These are phyloP conservation scores for Trididemnum miniatum DNA, from an alignment of 23 tunicate species.

Conservation along the genomic window DNA sequence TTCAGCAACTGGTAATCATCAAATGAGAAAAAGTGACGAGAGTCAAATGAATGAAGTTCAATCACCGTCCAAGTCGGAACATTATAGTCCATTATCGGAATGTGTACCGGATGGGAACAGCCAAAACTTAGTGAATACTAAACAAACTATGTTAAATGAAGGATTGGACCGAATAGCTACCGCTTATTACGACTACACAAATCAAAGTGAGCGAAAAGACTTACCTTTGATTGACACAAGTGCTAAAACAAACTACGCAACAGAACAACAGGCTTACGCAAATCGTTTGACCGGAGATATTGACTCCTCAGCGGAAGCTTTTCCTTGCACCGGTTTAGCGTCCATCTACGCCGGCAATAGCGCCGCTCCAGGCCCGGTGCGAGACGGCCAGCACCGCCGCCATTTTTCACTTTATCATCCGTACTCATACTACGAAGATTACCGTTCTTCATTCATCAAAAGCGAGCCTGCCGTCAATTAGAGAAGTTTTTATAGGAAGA, in stretches of 20 bases:
- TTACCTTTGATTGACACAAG: not conserved
- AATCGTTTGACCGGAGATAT: not conserved
- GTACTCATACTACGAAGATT: slow-evolving; percentile 16
- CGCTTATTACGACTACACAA: not conserved
- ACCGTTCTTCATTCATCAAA: slow-evolving; percentile 43
- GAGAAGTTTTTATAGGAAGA: too few species aligned
- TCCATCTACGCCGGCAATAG: slow-evolving; percentile 42
- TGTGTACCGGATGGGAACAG: not conserved
- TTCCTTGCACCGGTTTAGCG: slow-evolving; percentile 38
- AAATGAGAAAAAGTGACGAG: not conserved
- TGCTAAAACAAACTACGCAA: not conserved
- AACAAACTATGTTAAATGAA: not conserved
- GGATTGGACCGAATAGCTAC: not conserved
- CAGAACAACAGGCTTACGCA: not conserved
- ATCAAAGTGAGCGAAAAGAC: not conserved
- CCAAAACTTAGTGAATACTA: not conserved
- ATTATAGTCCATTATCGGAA: slow-evolving; percentile 33
- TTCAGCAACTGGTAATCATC: slow-evolving; percentile 6
- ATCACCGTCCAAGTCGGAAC: slow-evolving; percentile 36
- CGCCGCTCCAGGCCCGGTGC: not conserved
- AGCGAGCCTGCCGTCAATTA: slow-evolving; percentile 50
- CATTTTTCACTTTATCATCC: slow-evolving; percentile 68
- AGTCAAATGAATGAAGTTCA: not conserved
- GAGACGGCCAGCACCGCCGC: slow-evolving; percentile 28
- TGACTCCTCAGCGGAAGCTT: not conserved